Conservation (phyloP, 2,797 vertebrate species). For the Taenioides sp. region DNA sequence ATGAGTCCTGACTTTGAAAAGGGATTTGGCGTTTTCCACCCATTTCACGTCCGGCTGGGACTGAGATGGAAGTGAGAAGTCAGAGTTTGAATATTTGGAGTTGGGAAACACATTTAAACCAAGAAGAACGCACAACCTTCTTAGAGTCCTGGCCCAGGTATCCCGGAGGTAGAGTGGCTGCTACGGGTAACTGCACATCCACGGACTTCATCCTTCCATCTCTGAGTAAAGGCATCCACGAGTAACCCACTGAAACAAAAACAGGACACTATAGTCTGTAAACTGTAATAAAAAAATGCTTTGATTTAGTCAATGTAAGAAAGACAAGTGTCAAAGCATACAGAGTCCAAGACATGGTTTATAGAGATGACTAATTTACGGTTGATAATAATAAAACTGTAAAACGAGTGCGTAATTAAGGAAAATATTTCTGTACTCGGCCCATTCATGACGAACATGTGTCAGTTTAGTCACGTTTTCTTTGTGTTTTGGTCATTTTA, state of each 20-base stretch:
- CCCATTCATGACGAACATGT: too few species aligned
- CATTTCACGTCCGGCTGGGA: constrained; percentile 86
- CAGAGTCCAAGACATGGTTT: too few species aligned
- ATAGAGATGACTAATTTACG: too few species aligned
- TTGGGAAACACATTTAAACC: neutral
- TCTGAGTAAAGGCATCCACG: constrained; percentile 89
- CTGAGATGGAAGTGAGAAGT: constrained; percentile 49
- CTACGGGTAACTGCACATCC: constrained; percentile 87
- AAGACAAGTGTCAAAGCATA: too few species aligned
- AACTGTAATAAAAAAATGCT: neutral
- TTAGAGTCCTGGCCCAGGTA: constrained; percentile 86
- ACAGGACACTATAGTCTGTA: neutral
- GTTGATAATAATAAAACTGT: too few species aligned
- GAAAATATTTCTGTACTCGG: too few species aligned
- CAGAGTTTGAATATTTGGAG: too few species aligned
- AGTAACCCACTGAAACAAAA: constrained; percentile 83
- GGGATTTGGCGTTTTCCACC: constrained; percentile 92
- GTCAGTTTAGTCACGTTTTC: too few species aligned
- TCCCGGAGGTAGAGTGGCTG: constrained; percentile 85
- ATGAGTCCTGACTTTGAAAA: constrained; percentile 89
- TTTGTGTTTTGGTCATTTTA: too few species aligned
- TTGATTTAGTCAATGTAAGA: neutral
- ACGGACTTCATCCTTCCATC: constrained; percentile 87
- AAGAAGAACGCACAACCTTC: constrained; percentile 72
- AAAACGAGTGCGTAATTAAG: too few species aligned